phyloP scores from a whole-genome alignment of 2,888 invertebrate species.

The Leucoptera coffeella region DNA sequence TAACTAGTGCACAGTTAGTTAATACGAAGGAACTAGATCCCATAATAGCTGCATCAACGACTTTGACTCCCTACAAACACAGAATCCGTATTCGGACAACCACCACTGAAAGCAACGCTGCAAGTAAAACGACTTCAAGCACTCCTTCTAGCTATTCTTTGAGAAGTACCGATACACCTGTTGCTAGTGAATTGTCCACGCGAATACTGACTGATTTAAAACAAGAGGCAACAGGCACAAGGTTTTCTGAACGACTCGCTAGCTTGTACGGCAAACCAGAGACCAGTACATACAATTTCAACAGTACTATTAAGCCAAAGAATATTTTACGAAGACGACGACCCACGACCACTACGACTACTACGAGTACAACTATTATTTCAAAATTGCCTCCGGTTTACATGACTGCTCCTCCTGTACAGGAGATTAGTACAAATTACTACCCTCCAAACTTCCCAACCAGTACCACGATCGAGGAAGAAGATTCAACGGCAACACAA shows the following conservation, averaged over 20 bases:
- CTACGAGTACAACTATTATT: slow-evolving; percentile 12
- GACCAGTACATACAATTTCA: slow-evolving; percentile 14
- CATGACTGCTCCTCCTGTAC: slow-evolving; percentile 8
- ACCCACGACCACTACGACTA: slow-evolving; percentile 26
- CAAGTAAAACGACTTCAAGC: slow-evolving; percentile 13
- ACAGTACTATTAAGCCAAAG: slow-evolving; percentile 20
- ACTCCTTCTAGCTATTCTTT: slow-evolving; percentile 10
- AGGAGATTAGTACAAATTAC: neutral
- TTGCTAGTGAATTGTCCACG: slow-evolving; percentile 16
- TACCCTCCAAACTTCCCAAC: slow-evolving; percentile 4
- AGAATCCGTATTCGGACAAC: slow-evolving; percentile 36
- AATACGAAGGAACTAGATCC: slow-evolving; percentile 18
- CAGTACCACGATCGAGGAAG: slow-evolving; percentile 6
- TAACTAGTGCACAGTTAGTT: slow-evolving; percentile 8
- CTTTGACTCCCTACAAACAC: slow-evolving; percentile 18
- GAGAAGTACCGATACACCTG: slow-evolving; percentile 20
- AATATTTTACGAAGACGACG: slow-evolving; percentile 31
- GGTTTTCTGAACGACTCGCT: slow-evolving; percentile 20
- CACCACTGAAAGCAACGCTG: slow-evolving; percentile 21
- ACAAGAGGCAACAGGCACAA: slow-evolving; percentile 15
- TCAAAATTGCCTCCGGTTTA: slow-evolving; percentile 7
- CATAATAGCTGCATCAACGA: slow-evolving; percentile 11
- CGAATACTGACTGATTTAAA: slow-evolving; percentile 12
- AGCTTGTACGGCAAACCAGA: slow-evolving; percentile 20
- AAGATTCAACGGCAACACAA: slow-evolving; percentile 12